These are phyloP conservation scores for Neelides folsomi DNA, from an alignment of 2,888 invertebrate species.

Conservation along the genomic window DNA sequence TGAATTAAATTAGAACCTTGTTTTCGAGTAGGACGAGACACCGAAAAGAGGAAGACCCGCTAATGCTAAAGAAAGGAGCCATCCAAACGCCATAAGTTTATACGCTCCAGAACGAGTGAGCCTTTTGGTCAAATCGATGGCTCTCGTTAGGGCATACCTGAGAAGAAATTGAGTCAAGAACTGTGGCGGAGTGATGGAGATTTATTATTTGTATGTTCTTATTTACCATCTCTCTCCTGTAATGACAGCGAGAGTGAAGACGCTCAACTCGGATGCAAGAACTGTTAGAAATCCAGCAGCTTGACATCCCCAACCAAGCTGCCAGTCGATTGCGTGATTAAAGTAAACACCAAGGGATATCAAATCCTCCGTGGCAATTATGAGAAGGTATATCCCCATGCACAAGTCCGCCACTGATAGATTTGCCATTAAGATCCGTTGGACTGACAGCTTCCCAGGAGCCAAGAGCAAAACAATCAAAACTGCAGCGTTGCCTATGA, in stretches of 20 bases:
- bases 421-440: conserved; percentile 61
- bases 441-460: conserved; percentile 42
- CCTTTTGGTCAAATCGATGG: conserved; percentile 66
- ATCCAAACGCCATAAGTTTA: conserved; percentile 62
- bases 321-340: conserved; percentile 82
- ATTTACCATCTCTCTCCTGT: conserved; percentile 55
- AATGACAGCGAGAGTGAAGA: conserved; percentile 72
- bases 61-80: conserved; percentile 62
- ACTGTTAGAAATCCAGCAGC: conserved; percentile 78
- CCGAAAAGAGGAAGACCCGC: conserved; percentile 68
- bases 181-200: neutral
- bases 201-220: conserved; percentile 13
- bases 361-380: conserved; percentile 70
- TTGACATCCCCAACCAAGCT: conserved; percentile 66
- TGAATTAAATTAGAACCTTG: conserved; percentile 43
- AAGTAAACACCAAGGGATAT: conserved; percentile 75
- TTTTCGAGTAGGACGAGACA: conserved; percentile 75
- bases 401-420: conserved; percentile 78
- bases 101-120: conserved; percentile 59
- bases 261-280: conserved; percentile 72
- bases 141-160: conserved; percentile 70
- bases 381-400: conserved; percentile 63
- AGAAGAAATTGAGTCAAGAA: neutral
- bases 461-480: conserved; percentile 59
- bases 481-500: conserved; percentile 70